Evolutionary conservation across 2,113 vertebrate species (phyloP).

Genomic region (Tenebrosternarchus preto): DNA sequence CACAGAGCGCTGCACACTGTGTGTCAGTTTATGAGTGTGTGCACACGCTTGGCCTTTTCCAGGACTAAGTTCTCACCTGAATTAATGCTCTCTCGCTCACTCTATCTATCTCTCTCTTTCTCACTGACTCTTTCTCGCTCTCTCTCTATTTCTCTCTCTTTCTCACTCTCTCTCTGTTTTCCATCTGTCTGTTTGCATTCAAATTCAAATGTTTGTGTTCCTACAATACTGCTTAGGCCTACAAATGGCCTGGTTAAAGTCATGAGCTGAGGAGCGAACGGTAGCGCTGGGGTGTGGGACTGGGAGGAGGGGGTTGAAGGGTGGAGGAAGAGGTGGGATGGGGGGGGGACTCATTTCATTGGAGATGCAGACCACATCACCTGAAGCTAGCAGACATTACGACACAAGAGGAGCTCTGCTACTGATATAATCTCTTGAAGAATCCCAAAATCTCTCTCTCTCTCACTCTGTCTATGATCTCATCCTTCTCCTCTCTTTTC

Average conservation of each 20-base stretch:
- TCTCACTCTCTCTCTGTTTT: not conserved
- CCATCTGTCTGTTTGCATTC: conserved; percentile 55
- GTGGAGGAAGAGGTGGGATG: not conserved
- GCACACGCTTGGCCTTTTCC: not conserved
- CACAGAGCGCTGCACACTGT: conserved; percentile 6
- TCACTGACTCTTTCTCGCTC: not conserved
- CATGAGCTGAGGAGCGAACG: conserved; percentile 20
- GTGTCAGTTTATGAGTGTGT: not conserved
- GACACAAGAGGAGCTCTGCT: not conserved
- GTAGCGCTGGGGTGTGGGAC: conserved; percentile 8
- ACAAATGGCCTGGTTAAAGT: conserved; percentile 57
- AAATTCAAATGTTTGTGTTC: conserved; percentile 66
- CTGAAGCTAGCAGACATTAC: conserved; percentile 31
- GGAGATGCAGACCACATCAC: conserved; percentile 42
- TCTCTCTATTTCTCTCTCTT: not conserved
- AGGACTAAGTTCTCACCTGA: conserved; percentile 23
- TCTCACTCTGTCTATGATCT: conserved; percentile 19
- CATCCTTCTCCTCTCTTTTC: conserved; percentile 27
- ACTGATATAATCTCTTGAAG: conserved; percentile 15
- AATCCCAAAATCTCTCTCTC: not conserved
- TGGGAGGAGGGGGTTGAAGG: not conserved
- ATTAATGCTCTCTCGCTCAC: conserved; percentile 40
- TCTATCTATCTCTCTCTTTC: conserved; percentile 36
- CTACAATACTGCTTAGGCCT: conserved; percentile 53
- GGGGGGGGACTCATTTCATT: conserved; percentile 42